Evolutionary conservation across 2,888 invertebrate species (phyloP).

Genomic region (Aphrophora alni): DNA sequence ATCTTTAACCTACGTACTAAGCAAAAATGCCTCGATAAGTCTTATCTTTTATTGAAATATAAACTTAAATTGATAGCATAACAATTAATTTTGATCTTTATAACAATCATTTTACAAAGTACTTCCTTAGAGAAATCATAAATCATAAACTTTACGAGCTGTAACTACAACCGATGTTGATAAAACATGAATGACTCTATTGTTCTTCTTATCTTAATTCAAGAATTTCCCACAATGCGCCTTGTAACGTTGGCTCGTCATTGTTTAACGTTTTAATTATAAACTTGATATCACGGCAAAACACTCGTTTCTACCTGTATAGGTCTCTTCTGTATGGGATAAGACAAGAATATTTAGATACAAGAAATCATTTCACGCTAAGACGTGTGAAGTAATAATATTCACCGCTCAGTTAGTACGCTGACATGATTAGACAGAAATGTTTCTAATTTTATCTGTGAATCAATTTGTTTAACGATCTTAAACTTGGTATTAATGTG

Average conservation of each 20-base stretch:
- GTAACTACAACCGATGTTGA: not conserved
- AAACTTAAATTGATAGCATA: not conserved
- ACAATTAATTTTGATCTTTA: not conserved
- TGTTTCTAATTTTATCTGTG: no score
- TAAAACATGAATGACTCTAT: not conserved
- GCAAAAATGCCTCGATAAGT: no score
- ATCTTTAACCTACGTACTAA: no score
- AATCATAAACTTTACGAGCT: not conserved
- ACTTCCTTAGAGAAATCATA: not conserved
- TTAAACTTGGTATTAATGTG: no score
- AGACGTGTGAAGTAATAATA: no score
- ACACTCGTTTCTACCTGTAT: no score
- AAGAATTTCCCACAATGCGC: not conserved
- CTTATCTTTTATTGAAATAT: not conserved
- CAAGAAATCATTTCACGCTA: no score
- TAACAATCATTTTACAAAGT: not conserved
- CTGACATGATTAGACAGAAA: no score
- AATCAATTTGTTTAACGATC: no score
- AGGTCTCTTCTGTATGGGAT: no score
- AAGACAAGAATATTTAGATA: no score
- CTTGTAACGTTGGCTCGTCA: not conserved
- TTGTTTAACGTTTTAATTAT: not conserved
- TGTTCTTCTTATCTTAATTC: not conserved
- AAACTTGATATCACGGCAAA: not conserved
- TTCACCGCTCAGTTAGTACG: no score